A percentile compares a stretch with the other conserved stretches of the same genome.
Evolutionary conservation across 2,797 vertebrate genomes (phyloP).

Genomic region (Salarias fasciatus): DNA sequence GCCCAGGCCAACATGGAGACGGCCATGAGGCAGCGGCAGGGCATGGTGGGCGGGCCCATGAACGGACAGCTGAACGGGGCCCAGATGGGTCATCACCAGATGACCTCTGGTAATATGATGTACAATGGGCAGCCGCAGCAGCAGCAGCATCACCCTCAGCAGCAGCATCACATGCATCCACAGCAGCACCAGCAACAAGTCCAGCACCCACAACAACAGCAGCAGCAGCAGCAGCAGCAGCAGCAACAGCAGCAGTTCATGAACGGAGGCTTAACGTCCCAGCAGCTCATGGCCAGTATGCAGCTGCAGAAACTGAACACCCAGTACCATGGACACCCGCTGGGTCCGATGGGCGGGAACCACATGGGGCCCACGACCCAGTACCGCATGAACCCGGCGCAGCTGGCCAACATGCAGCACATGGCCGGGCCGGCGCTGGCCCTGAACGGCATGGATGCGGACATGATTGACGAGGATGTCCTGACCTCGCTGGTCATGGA

Average conservation of each 20-base stretch:
- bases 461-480: conserved; percentile 96
- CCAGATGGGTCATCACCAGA: conserved; percentile 89
- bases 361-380: conserved; percentile 79
- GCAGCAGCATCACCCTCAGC: conserved; percentile 80
- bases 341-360: conserved; percentile 82
- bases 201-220: conserved; percentile 59
- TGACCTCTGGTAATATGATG: conserved; percentile 86
- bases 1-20: conserved; percentile 85
- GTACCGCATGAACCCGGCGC: conserved; percentile 84
- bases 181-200: conserved; percentile 67
- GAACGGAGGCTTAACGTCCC: conserved; percentile 78
- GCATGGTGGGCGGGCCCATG: conserved; percentile 81
- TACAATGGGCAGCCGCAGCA: conserved; percentile 82
- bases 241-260: conserved; percentile 79
- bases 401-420: conserved; percentile 87
- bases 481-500: conserved; percentile 95
- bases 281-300: conserved; percentile 93
- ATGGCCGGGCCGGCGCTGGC: conserved; percentile 85
- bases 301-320: conserved; percentile 95
- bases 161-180: conserved; percentile 79
- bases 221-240: conserved; percentile 63
- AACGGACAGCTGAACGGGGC: conserved; percentile 81
- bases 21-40: conserved; percentile 84
- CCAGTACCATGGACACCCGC: conserved; percentile 90
- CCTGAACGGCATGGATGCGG: conserved; percentile 92